Evolutionary conservation across 2,797 vertebrate species (phyloP), one percentile per base, ranked within the genome.

Genomic region (Cynodonichthys magdalenae): DNA sequence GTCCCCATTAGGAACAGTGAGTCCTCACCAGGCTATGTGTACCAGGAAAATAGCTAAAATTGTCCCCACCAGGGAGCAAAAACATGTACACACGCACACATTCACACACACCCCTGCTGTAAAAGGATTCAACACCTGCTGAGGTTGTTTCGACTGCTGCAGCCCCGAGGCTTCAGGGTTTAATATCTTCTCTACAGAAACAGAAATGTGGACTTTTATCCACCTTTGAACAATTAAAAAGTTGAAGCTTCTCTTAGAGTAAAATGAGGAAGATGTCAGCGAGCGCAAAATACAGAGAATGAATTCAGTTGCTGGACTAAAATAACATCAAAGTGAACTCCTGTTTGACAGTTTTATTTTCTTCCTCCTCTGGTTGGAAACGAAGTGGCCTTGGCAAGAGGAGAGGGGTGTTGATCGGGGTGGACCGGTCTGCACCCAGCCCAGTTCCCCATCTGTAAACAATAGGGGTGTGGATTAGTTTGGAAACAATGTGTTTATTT

Each of bases 401-500:
- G 65, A 42, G 47, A 42, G 55, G n/a, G 55, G 69, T 71, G 66
- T 74, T 86, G 75, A 87, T 85, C 75, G 83, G 76, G 72, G 81
- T 52, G 76, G 90, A 85, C 80, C 51, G 70, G 82, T 82, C 79
- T 83, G 80, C 85, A 79, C 91, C 90, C 90, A 76, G 82, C 84
- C 85, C 85, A 80, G 85, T 86, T 90, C 86, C 86, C 85, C 82
- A 72, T 89, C 89, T 91, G 92, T 93, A 93, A 93, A 94, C 94
- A 94, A 92, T 91, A 89, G 80, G 92, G 92, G 92, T 92, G 93
- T 91, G 92, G 90, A 94, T 93, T 94, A 90, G 84, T 93, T 93
- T 93, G 80, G 90, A 94, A 94, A 94, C 93, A 94, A 94, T 94
- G 92, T 93, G 92, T 94, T 94, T 93, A 93, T 94, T 93, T 94